phyloP scores from a whole-genome alignment of 37 sponge, comb jelly and placozoan genomes.

The Petrosia ficiformis region DNA sequence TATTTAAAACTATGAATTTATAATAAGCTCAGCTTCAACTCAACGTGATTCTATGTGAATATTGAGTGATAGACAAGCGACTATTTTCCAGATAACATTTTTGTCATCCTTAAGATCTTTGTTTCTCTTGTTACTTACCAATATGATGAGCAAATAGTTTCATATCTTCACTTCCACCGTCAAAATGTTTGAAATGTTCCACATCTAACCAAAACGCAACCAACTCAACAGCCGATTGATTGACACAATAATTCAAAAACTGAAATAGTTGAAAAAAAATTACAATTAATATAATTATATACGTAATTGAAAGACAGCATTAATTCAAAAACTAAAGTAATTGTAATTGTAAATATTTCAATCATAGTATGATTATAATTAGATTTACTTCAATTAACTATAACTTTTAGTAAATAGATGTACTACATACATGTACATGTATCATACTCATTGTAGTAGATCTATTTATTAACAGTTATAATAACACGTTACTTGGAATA shows the following conservation, averaged over 20 bases:
- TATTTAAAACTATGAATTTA: too few species aligned
- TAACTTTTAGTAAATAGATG: too few species aligned
- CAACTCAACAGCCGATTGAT: constrained; percentile 49
- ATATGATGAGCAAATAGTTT: constrained; percentile 62
- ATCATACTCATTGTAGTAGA: neutral
- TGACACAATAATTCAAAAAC: constrained; percentile 56
- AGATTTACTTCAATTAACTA: too few species aligned
- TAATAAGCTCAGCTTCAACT: too few species aligned
- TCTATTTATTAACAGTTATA: too few species aligned
- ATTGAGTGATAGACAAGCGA: neutral
- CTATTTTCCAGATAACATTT: neutral
- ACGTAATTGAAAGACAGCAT: too few species aligned
- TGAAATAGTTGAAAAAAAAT: constrained; percentile 8
- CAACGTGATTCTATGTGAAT: too few species aligned
- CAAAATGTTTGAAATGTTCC: constrained; percentile 67
- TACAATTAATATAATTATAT: neutral
- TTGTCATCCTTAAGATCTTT: neutral
- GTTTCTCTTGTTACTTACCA: constrained; percentile 24
- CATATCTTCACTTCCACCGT: constrained; percentile 55
- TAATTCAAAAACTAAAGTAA: too few species aligned
- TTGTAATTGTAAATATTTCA: too few species aligned
- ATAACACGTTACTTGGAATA: too few species aligned
- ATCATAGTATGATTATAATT: too few species aligned
- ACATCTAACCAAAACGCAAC: constrained; percentile 75
- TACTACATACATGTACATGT: neutral